Percentiles rank a stretch among this genome's conserved stretches.
These are phyloP conservation scores for Nephrocerus scutellatus DNA, from an alignment of 2,888 invertebrate genomes.

Conservation along the genomic window DNA sequence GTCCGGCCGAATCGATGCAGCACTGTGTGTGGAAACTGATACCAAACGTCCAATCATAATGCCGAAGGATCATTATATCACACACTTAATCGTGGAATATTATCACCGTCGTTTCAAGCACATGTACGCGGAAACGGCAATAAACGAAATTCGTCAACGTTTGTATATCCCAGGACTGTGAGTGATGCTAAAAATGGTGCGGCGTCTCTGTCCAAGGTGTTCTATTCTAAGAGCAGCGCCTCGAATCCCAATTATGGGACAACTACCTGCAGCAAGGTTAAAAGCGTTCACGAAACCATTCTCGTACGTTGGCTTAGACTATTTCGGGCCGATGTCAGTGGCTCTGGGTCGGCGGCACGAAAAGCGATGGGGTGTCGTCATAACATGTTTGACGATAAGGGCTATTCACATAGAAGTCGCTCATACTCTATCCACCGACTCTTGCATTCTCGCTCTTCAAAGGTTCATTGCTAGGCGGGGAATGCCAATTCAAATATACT, in stretches of 20 bases:
- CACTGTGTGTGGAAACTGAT: no score
- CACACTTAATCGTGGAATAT: no score
- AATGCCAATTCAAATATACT: slow-evolving; percentile 12
- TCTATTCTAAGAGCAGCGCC: slow-evolving; percentile 7
- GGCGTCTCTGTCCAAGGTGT: slow-evolving; percentile 9
- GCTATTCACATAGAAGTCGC: slow-evolving; percentile 18
- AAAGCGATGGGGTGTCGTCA: slow-evolving; percentile 16
- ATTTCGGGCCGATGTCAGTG: slow-evolving; percentile 16
- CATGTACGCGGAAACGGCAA: slow-evolving; percentile 14
- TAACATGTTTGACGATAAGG: slow-evolving; percentile 21
- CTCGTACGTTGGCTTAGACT: slow-evolving; percentile 15
- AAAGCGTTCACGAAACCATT: slow-evolving; percentile 14
- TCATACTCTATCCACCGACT: slow-evolving; percentile 13
- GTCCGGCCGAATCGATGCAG: no score
- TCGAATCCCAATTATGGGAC: slow-evolving; percentile 7
- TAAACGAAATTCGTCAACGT: slow-evolving; percentile 14
- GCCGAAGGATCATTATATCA: no score
- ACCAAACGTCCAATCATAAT: no score
- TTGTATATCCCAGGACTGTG: slow-evolving; percentile 7
- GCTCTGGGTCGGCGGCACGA: slow-evolving; percentile 10
- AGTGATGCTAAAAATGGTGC: neutral
- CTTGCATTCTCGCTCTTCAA: slow-evolving; percentile 18
- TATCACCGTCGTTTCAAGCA: no score
- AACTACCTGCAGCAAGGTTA: slow-evolving; percentile 7
- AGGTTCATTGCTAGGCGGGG: slow-evolving; percentile 19